Evolutionary conservation across 2,888 invertebrate species (phyloP).

Genomic region (Oxytorus armatus): DNA sequence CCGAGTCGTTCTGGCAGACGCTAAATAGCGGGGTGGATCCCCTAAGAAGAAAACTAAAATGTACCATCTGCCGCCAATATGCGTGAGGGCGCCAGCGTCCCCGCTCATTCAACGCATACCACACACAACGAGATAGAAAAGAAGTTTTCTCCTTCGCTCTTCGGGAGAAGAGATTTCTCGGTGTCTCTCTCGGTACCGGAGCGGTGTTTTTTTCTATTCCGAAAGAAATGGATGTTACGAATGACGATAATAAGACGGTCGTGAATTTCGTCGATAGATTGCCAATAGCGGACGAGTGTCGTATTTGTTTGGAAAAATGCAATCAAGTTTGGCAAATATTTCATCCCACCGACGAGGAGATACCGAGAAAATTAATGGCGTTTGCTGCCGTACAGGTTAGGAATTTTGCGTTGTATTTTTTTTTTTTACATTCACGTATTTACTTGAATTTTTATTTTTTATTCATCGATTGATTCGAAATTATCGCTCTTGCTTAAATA

Average conservation of each 20-base stretch:
- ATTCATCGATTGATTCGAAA: neutral
- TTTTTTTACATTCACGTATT: too few relatives aligned
- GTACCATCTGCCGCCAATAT: too few relatives aligned
- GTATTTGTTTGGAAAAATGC: conserved; percentile 76
- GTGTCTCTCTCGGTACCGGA: conserved; percentile 39
- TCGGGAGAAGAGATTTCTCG: neutral
- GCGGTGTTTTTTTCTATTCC: conserved; percentile 35
- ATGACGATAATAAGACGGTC: conserved; percentile 66
- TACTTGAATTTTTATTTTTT: too few relatives aligned
- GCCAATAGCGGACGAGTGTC: conserved; percentile 73
- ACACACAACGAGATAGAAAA: too few relatives aligned
- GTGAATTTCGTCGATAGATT: conserved; percentile 59
- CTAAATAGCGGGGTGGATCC: too few relatives aligned
- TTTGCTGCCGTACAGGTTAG: conserved; percentile 81
- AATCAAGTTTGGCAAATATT: conserved; percentile 76
- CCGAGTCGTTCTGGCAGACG: too few relatives aligned
- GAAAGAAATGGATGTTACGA: conserved; percentile 74
- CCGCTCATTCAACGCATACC: too few relatives aligned
- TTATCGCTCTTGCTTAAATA: neutral
- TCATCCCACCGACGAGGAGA: conserved; percentile 70
- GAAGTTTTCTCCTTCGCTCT: too few relatives aligned
- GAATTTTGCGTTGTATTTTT: conserved; percentile 28
- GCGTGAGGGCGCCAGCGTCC: too few relatives aligned
- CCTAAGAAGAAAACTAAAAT: too few relatives aligned
- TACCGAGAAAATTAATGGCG: conserved; percentile 78